Base-by-base conservation (phyloP, 2,113 vertebrate species). In the Pseudorectes ferrugineus region DNA sequence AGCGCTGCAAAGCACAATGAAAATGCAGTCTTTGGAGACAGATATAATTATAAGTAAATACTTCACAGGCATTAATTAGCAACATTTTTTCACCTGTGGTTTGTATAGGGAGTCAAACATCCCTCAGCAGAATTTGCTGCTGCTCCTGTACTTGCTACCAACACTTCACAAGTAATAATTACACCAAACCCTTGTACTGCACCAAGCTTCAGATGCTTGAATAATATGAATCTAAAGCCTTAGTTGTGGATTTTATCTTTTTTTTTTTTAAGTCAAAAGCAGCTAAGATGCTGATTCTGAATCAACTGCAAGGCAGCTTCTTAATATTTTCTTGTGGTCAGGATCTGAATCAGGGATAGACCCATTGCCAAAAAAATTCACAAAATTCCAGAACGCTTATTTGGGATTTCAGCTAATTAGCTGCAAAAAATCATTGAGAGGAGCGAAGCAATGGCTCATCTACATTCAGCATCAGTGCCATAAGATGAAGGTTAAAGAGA, bases 21-120 rank as follows among this genome's bases (percentile, higher is more conserved):
- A 92, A 95, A 93, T 12, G 57, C 61, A 70, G 89, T 59, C 93
- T 94, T 74, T 63, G 54, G 57, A 97, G 81, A 91, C 49, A 89
- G 78, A 92, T 84, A 96, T 74, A 95, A 96, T 95, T 93, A 88
- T 94, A 93, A 94, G 87, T 92, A 96, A 97, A 97, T 93, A 97
- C 76, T 94, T 83, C 73, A 29, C 84, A 92, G 74, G 38, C 29
- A 40, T 96, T 97, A 95, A 97, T 96, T 59, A 70, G 89, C 67
- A 94, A 63, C 6, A 46, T 92, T 87, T 78, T 95, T 95, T 92
- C 77, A 92, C 85, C 58, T 87, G 71, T 91, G 21, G 72, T 95
- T 85, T 81, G 38, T 68, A 65, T 17, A 62, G 70, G 46, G 67
- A 70, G 33, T 89, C 73, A 58, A 67, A 89, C 14, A 88, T 62